Conservation (phyloP, 1,140 invertebrate species). For the Bombus confusus region DNA sequence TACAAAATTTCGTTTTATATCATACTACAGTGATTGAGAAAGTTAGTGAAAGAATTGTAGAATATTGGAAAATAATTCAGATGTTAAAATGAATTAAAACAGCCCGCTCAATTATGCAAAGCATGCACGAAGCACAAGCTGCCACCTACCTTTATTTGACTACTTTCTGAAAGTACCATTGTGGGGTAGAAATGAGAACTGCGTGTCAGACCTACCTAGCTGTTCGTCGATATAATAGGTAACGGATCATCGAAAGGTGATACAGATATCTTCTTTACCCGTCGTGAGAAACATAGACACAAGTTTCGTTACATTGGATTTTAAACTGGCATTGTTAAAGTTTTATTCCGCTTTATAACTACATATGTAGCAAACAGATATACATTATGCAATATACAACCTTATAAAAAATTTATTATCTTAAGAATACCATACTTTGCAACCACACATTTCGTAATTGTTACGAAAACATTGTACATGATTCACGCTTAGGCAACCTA, state of each 20-base stretch:
- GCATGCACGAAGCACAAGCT: background rate
- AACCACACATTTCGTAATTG: background rate
- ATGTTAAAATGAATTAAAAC: background rate
- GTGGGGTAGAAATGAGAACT: too few relatives aligned
- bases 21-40: background rate
- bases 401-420: conserved; percentile 36
- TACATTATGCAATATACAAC: background rate
- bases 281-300: background rate
- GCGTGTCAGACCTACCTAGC: too few relatives aligned
- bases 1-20: background rate
- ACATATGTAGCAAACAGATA: background rate
- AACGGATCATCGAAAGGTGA: too few relatives aligned
- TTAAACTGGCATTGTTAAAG: background rate
- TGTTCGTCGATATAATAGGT: too few relatives aligned
- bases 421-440: background rate
- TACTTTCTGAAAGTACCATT: background rate
- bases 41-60: background rate
- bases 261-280: background rate
- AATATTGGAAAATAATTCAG: background rate
- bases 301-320: too few relatives aligned
- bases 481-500: background rate
- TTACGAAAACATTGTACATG: background rate
- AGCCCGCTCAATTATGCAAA: background rate
- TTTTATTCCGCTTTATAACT: conserved; percentile 4
- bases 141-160: background rate